A percentile compares a stretch with the other conserved stretches of the same genome.
These are phyloP conservation scores for Electrona antarctica DNA, from an alignment of 2,113 vertebrate species.

Conservation along the genomic window DNA sequence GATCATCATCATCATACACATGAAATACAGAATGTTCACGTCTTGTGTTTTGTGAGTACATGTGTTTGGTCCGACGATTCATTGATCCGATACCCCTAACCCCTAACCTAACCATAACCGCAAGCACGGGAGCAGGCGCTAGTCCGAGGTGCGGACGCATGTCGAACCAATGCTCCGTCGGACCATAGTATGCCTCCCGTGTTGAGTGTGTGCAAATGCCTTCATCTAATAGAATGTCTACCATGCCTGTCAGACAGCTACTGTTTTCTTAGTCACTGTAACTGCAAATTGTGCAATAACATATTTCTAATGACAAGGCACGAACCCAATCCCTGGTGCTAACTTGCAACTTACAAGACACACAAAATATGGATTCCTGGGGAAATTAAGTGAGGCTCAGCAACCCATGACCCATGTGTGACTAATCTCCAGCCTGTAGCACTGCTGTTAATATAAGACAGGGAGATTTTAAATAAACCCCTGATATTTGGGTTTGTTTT, in stretches of 20 bases:
- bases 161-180: no score
- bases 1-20: no score
- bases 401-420: constrained; percentile 52
- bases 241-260: not conserved
- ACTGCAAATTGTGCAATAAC: not conserved
- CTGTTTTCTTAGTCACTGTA: not conserved
- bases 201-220: not conserved
- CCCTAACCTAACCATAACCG: no score
- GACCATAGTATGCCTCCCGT: no score
- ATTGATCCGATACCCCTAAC: no score
- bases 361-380: constrained; percentile 46
- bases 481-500: constrained; percentile 69
- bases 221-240: not conserved
- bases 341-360: constrained; percentile 38
- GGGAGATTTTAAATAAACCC: constrained; percentile 68
- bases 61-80: no score
- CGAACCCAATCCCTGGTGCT: not conserved
- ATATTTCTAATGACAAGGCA: constrained; percentile 9
- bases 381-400: constrained; percentile 43
- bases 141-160: no score
- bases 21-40: not conserved
- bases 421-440: constrained; percentile 65
- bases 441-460: constrained; percentile 61
- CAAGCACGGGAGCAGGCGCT: no score
- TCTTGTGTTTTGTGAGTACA: not conserved